Evolutionary conservation across 2,888 invertebrate genomes (phyloP).

Genomic region (Altica lythri): DNA sequence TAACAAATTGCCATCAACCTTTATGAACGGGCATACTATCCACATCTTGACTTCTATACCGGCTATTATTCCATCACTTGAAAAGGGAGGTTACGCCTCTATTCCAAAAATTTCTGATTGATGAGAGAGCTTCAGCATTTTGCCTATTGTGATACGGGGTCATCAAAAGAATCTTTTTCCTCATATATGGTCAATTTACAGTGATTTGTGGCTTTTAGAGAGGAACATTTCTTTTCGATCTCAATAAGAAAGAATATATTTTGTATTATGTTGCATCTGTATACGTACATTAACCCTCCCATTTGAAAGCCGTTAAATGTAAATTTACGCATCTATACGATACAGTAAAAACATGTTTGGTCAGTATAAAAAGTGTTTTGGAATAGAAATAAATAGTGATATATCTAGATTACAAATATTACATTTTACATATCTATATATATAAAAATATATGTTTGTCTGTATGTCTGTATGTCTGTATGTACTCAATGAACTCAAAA

Average conservation of each 20-base stretch:
- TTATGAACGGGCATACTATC: slow-evolving; percentile 1
- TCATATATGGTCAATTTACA: slow-evolving; percentile 22
- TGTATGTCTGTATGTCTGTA: too few relatives aligned
- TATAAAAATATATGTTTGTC: too few relatives aligned
- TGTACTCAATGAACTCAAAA: too few relatives aligned
- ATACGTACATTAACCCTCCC: background rate
- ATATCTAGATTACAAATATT: too few relatives aligned
- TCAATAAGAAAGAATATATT: slow-evolving; percentile 6
- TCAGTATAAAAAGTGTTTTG: too few relatives aligned
- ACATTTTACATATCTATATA: too few relatives aligned
- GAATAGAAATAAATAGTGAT: too few relatives aligned
- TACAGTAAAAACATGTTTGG: too few relatives aligned
- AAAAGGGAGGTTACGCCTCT: slow-evolving; percentile 22
- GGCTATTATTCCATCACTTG: slow-evolving; percentile 9
- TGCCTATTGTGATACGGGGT: slow-evolving; percentile 2
- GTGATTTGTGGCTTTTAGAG: slow-evolving; percentile 16
- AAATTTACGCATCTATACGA: too few relatives aligned
- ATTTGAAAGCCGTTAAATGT: slow-evolving; percentile 16
- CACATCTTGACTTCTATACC: slow-evolving; percentile 16
- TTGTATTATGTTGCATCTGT: background rate
- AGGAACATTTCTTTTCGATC: background rate
- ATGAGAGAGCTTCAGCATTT: slow-evolving; percentile 12
- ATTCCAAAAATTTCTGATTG: slow-evolving; percentile 13
- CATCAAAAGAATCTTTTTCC: slow-evolving; percentile 17
- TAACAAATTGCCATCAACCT: slow-evolving; percentile 12